Conservation (phyloP, 2,113 vertebrate genomes). For the Galeopterus variegatus region DNA sequence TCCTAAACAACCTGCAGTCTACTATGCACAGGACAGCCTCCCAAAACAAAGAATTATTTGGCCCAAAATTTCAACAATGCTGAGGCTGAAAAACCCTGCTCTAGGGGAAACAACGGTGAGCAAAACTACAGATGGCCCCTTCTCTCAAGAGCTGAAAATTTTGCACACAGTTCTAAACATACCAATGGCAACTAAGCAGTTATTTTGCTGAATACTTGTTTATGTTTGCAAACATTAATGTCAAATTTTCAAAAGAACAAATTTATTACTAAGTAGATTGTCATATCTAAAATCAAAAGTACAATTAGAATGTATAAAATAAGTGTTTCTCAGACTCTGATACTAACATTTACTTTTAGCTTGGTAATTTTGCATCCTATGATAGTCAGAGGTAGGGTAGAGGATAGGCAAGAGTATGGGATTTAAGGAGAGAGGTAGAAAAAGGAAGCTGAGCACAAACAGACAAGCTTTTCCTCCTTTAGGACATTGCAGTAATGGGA, state of each 20-base stretch:
- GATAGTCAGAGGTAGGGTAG: neutral
- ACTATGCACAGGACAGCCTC: neutral
- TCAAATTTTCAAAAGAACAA: constrained; percentile 39
- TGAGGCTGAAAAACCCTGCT: neutral
- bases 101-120: neutral
- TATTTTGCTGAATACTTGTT: neutral
- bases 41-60: neutral
- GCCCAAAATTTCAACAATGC: neutral
- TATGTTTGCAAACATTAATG: neutral
- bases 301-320: constrained; percentile 28
- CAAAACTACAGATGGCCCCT: neutral
- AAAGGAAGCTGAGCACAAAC: neutral
- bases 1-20: neutral
- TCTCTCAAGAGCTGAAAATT: neutral
- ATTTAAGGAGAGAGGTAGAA: neutral
- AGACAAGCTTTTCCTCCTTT: neutral
- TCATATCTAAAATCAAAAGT: constrained; percentile 12
- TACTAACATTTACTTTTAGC: neutral
- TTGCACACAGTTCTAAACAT: neutral
- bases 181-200: neutral
- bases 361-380: neutral
- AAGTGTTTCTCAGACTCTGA: neutral
- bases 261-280: neutral
- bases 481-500: neutral
- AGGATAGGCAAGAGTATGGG: neutral